phyloP scores from a whole-genome alignment of 2,888 invertebrate species.

The Slavum lentiscoides region DNA sequence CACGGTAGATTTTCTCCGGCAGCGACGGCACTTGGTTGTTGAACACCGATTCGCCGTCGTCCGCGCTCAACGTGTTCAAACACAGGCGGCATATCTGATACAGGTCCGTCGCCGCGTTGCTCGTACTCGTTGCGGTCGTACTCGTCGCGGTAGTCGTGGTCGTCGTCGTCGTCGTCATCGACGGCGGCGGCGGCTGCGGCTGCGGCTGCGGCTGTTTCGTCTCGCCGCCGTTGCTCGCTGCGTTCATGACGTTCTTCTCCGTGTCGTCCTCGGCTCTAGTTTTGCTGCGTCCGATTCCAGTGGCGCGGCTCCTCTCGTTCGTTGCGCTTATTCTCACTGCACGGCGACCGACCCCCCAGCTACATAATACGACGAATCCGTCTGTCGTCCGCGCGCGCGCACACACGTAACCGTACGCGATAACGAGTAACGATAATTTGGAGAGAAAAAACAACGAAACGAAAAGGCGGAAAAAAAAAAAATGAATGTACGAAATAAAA shows the following conservation, averaged over 20 bases:
- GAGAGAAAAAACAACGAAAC: neutral
- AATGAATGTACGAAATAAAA: neutral
- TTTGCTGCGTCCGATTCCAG: neutral
- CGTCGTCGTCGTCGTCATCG: neutral
- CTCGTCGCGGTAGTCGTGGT: too few species aligned
- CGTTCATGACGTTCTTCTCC: too few species aligned
- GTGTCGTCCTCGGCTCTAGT: too few species aligned
- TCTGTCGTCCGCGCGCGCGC: too few species aligned
- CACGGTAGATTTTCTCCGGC: slow-evolving; percentile 49
- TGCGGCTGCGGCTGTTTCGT: neutral
- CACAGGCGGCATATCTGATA: slow-evolving; percentile 49
- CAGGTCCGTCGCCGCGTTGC: slow-evolving; percentile 29
- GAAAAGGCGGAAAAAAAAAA: neutral
- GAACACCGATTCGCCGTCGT: slow-evolving; percentile 49
- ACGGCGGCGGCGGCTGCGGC: neutral
- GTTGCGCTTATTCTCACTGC: too few species aligned
- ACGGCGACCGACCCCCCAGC: too few species aligned
- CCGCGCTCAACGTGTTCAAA: slow-evolving; percentile 32
- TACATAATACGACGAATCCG: too few species aligned
- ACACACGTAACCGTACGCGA: too few species aligned
- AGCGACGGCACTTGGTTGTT: slow-evolving; percentile 49
- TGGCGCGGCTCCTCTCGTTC: too few species aligned
- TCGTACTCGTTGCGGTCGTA: neutral
- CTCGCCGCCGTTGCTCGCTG: neutral
- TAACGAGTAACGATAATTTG: too few species aligned